Percentiles rank a stretch among this genome's conserved stretches.
Evolutionary conservation across 2,797 vertebrate species (phyloP).

Genomic region (Triplophysa yarkandensis): DNA sequence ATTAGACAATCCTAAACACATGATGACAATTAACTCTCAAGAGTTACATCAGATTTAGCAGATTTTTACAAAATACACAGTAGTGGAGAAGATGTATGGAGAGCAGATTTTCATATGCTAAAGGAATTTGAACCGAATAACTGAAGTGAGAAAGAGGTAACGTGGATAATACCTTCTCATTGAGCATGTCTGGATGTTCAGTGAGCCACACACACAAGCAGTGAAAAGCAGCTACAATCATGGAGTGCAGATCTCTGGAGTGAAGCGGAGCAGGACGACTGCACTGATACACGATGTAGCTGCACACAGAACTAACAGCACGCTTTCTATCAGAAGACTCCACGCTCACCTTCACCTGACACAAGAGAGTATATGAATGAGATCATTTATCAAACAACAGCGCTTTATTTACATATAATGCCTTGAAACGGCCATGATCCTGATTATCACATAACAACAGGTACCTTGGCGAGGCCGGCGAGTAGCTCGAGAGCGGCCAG

Average conservation of each 20-base stretch:
- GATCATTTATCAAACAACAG: not conserved
- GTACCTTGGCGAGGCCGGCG: slow-evolving; percentile 87
- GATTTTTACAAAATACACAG: not conserved
- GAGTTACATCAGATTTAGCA: too few relatives aligned
- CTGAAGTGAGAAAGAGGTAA: too few relatives aligned
- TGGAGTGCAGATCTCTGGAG: slow-evolving; percentile 92
- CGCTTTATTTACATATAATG: not conserved
- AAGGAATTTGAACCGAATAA: too few relatives aligned
- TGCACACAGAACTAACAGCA: slow-evolving; percentile 84
- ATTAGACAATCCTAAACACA: slow-evolving; percentile 83
- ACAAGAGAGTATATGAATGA: not conserved
- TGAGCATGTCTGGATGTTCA: slow-evolving; percentile 85
- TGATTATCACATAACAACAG: too few relatives aligned
- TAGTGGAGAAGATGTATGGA: not conserved
- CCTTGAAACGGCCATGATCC: too few relatives aligned
- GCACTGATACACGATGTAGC: slow-evolving; percentile 91
- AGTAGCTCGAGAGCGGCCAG: slow-evolving; percentile 89
- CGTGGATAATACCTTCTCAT: slow-evolving; percentile 80
- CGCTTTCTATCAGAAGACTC: slow-evolving; percentile 81
- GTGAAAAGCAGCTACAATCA: slow-evolving; percentile 91
- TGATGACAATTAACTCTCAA: not conserved
- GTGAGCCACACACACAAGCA: slow-evolving; percentile 92
- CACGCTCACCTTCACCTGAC: slow-evolving; percentile 79
- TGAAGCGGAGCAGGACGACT: slow-evolving; percentile 89
- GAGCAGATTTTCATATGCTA: too few relatives aligned